Evolutionary conservation across 2,797 vertebrate genomes (phyloP), one percentile per base, ranked within the genome.

Genomic region (Melanotaenia maccullochi): DNA sequence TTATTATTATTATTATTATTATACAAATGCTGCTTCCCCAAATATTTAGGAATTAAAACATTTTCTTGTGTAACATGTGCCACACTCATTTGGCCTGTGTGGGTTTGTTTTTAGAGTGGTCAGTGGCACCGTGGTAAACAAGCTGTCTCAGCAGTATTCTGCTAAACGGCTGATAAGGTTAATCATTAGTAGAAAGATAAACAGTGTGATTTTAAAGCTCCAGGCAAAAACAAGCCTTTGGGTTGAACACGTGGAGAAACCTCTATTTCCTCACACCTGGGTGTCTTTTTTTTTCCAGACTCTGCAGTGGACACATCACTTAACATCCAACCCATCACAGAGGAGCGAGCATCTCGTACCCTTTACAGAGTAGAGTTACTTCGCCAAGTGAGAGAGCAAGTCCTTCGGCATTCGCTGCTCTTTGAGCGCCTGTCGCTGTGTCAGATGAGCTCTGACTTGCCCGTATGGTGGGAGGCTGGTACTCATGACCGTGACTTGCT

Each of bases 401-500:
- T 97, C 9, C 95, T 99, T n/a, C 95, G 96, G 28, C 97, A 99
- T 74, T 92, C 94, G 0, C 95, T 96, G 28, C 85, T 99, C 9
- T 97, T 95, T 3, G 97, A 99, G 72, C 95, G 96, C 52, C 93
- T 99, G 71, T 85, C 96, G 1, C 93, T 99, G 42, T 99, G 98
- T 87, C 98, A 97, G 89, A 92, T 96, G 65, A 97, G 96, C 80
- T 96, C 97, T 1, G 98, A 99, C 86, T 86, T 99, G 3, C 97
- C 98, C 0, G 93, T 97, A 56, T 99, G 98, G 98, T 99, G 98
- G 98, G 97, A 99, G 74, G 93, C 95, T n/a, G 97, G 97, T 33
- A 88, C 90, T 71, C 98, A 99, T 1, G 98, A 99, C 84, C 95
- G 96, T n/a, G 97, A 99, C 93, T 94, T 99, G 71, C 95, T 99